Evolutionary conservation across 2,888 invertebrate genomes (phyloP).

Genomic region (Melanotus villosus): DNA sequence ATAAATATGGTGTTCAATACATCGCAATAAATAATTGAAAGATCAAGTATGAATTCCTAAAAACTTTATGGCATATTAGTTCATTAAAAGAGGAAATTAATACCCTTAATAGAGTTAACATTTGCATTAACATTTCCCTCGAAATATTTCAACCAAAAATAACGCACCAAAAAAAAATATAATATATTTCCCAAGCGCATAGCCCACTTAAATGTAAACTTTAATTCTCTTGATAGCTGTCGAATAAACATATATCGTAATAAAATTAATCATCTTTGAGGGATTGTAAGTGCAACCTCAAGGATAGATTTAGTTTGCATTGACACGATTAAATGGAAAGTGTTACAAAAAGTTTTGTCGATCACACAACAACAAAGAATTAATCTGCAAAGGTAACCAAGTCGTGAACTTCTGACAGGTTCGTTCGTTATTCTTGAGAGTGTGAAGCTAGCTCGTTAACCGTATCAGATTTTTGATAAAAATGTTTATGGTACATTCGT

Average conservation of each 20-base stretch:
- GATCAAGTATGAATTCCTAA: too few species aligned
- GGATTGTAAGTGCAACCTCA: slow-evolving; percentile 28
- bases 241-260: slow-evolving; percentile 7
- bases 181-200: slow-evolving; percentile 1
- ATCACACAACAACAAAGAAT: slow-evolving; percentile 45
- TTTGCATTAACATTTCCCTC: too few species aligned
- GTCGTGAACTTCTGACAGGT: slow-evolving; percentile 51
- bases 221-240: slow-evolving; percentile 2
- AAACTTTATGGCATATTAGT: too few species aligned
- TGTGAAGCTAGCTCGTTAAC: slow-evolving; percentile 49
- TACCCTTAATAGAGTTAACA: too few species aligned
- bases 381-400: slow-evolving; percentile 43
- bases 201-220: slow-evolving; percentile 5
- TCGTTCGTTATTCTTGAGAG: slow-evolving; percentile 47
- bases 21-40: too few species aligned
- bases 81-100: too few species aligned
- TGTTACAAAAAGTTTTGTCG: slow-evolving; percentile 43
- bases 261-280: slow-evolving; percentile 22
- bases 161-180: too few species aligned
- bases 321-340: slow-evolving; percentile 41
- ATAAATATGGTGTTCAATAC: too few species aligned
- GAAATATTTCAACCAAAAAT: too few species aligned
- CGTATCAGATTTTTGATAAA: slow-evolving; percentile 49
- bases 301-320: slow-evolving; percentile 28
- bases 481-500: slow-evolving; percentile 29